Evolutionary conservation across 2,797 vertebrate species (phyloP).

Genomic region (Anas georgica): DNA sequence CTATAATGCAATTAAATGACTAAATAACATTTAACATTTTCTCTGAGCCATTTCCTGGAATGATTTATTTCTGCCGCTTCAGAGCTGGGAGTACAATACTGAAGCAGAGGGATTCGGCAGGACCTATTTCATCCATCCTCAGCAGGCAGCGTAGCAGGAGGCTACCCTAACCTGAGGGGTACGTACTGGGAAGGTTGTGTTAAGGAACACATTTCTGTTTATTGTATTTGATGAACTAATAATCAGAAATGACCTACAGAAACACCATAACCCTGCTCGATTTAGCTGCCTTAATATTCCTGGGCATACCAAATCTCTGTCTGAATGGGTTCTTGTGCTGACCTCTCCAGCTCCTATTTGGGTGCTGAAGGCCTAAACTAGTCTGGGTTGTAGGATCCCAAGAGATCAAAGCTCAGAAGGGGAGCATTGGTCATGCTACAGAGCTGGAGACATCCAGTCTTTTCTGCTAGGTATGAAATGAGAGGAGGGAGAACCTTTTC

Average conservation of each 20-base stretch:
- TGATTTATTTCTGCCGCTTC: background rate
- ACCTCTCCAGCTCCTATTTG: background rate
- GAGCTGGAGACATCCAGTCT: background rate
- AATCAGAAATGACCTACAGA: background rate
- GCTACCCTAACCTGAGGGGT: background rate
- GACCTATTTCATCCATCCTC: background rate
- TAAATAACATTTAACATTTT: constrained; percentile 1
- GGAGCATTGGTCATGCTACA: background rate
- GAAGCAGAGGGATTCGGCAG: background rate
- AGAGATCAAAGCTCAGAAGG: background rate
- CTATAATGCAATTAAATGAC: constrained; percentile 68
- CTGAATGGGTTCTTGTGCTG: background rate
- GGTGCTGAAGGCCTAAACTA: background rate
- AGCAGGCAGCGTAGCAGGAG: background rate
- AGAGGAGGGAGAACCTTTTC: too few species aligned
- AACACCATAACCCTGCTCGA: background rate
- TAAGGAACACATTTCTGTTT: background rate
- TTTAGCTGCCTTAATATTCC: background rate
- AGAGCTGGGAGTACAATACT: background rate
- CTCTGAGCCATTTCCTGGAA: constrained; percentile 41
- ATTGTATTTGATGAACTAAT: background rate
- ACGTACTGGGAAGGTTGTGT: rapidly evolving
- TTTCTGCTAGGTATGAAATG: background rate
- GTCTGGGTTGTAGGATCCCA: background rate
- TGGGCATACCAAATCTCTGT: background rate